Evolutionary conservation across 2,888 invertebrate species (phyloP).

Genomic region (Hypsopygia costalis): DNA sequence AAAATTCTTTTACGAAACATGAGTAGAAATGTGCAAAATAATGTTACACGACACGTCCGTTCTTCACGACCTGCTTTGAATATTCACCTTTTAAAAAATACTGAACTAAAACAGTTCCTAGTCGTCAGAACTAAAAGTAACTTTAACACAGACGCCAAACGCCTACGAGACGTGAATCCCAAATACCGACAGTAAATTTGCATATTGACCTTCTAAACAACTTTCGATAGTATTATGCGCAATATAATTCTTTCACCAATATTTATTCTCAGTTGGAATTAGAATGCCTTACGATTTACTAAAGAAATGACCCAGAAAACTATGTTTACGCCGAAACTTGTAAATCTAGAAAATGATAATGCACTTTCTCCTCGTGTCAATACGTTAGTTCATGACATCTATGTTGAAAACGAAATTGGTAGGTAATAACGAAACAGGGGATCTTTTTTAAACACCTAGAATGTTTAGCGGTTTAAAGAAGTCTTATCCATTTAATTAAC

Average conservation of each 20-base stretch:
- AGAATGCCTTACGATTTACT: constrained; percentile 2
- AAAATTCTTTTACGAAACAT: constrained; percentile 9
- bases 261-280: neutral
- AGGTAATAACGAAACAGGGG: no score
- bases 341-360: constrained; percentile 5
- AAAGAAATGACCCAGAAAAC: constrained; percentile 3
- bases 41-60: no score
- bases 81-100: no score
- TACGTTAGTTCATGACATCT: neutral
- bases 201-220: constrained; percentile 7
- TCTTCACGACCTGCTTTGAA: no score
- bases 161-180: constrained; percentile 25
- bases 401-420: no score
- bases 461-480: no score
- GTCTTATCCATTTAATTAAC: no score
- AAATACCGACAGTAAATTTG: constrained; percentile 10
- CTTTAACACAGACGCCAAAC: constrained; percentile 8
- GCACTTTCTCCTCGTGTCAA: constrained; percentile 4
- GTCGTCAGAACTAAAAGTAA: neutral
- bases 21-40: no score
- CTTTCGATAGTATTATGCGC: constrained; percentile 5
- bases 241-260: no score
- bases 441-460: no score
- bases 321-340: constrained; percentile 7
- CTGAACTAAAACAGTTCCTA: neutral